Base-by-base conservation (phyloP, 2,888 invertebrate genomes). In the Nomada ferruginata region DNA sequence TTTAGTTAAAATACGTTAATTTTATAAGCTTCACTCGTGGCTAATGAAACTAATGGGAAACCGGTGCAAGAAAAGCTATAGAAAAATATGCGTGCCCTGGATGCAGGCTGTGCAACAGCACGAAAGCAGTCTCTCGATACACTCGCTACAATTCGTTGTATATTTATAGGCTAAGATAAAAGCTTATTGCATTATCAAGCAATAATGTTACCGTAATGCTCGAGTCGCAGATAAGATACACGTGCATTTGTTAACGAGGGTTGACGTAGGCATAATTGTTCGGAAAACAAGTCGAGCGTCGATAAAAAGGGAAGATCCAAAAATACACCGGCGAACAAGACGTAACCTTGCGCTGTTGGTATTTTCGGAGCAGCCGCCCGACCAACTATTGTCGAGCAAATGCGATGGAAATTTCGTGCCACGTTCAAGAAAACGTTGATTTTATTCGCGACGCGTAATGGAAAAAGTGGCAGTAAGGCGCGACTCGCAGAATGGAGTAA, bases 151-250 rank as follows among this genome's bases (percentile, higher is more conserved):
- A 59, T 60, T 59, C 66, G 57, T 75, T 72, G 76, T 66, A 70
- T 80, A 76, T 78, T 79, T 83, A 80, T 78, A 85, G 74, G 71
- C 52, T 44, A 71, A 76, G 86, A 86, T 86, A 86, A 86, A 83
- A 79, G 71, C 85, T 73, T 53, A 70, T 53, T 68, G 77, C 75
- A 82, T 85, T 87, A 85, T 87, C 79, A 78, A 75, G 78, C 63
- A 80, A 82, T 78, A 69, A 61, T 76, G 76, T 86, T 86, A 85
- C 85, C 69, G 80, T 79, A 86, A 83, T 76, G 72, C 57, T 61
- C 65, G 36, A 71, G 59, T 44, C 29, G 50, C 15, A 66, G 86
- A 86, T 86, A 86, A 86, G 86, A 76, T 85, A 76, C 66, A 63
- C 76, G 76, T 57, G 66, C 59, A 42, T 74, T 82, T 36, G 66